These are phyloP conservation scores for Panorpa germanica DNA, from an alignment of 2,888 invertebrate species.

Conservation along the genomic window DNA sequence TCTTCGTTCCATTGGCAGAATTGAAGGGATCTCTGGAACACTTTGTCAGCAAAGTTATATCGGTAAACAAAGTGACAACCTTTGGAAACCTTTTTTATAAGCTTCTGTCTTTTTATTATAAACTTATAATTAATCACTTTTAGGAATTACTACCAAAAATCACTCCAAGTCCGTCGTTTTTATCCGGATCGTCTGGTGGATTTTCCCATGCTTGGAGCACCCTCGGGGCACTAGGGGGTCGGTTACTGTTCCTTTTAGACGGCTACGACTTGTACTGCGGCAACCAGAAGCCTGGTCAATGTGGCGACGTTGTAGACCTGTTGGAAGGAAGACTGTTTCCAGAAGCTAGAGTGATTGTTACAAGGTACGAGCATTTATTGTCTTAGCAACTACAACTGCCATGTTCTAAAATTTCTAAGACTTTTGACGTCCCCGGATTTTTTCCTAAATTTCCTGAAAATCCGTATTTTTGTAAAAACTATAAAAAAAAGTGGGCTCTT, in stretches of 20 bases:
- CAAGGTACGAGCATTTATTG: too few relatives aligned
- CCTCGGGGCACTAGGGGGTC: conserved; percentile 25
- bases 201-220: conserved; percentile 26
- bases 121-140: conserved; percentile 3
- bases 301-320: conserved; percentile 27
- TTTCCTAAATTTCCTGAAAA: too few relatives aligned
- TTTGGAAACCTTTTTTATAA: neutral
- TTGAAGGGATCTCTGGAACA: conserved; percentile 22
- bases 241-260: conserved; percentile 30
- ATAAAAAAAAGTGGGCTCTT: too few relatives aligned
- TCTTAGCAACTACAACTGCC: too few relatives aligned
- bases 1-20: conserved; percentile 31
- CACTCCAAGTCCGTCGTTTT: conserved; percentile 16
- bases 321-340: conserved; percentile 32
- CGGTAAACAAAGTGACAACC: too few relatives aligned
- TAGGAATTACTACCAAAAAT: conserved; percentile 26
- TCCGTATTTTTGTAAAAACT: too few relatives aligned
- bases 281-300: conserved; percentile 21
- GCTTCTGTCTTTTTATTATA: neutral
- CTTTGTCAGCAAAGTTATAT: conserved; percentile 10
- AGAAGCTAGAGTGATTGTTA: conserved; percentile 29
- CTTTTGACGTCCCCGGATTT: too few relatives aligned
- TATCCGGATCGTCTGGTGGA: conserved; percentile 17
- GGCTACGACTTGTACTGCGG: conserved; percentile 25
- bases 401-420: too few relatives aligned